Percentiles rank a stretch among this genome's conserved stretches.
phyloP scores from a whole-genome alignment of 2,888 invertebrate genomes.

The Pterostichus niger region DNA sequence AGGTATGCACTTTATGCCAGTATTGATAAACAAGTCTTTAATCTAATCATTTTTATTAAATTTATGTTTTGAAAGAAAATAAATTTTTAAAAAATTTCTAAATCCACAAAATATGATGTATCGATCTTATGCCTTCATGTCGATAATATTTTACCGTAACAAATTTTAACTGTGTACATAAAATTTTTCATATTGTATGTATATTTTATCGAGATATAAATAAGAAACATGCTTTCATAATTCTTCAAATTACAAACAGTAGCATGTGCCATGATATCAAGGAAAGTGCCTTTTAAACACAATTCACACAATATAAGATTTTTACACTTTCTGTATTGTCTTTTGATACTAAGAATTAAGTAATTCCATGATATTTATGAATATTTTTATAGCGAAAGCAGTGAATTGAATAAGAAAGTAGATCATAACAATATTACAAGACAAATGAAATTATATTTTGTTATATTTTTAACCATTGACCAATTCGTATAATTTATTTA shows the following conservation, averaged over 20 bases:
- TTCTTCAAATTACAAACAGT: constrained; percentile 29
- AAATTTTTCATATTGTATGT: constrained; percentile 40
- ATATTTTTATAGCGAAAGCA: constrained; percentile 59
- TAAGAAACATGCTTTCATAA: constrained; percentile 45
- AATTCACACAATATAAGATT: constrained; percentile 19
- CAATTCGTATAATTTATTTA: constrained; percentile 35
- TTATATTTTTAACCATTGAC: constrained; percentile 34
- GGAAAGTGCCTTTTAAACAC: constrained; percentile 71
- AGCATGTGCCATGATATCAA: constrained; percentile 73
- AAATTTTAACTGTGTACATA: constrained; percentile 54
- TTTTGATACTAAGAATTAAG: constrained; percentile 41
- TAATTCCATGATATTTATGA: constrained; percentile 46
- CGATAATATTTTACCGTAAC: constrained; percentile 45
- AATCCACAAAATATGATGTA: constrained; percentile 12
- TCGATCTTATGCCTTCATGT: constrained; percentile 31
- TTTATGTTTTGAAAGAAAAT: background rate
- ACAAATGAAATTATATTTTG: constrained; percentile 17
- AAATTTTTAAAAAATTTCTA: no score
- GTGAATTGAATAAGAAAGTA: constrained; percentile 22
- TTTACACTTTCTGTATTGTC: constrained; percentile 30
- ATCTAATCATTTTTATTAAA: no score
- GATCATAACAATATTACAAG: constrained; percentile 62
- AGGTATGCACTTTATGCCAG: no score
- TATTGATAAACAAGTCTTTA: no score
- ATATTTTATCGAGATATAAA: constrained; percentile 47